Conservation (phyloP, 1,140 invertebrate genomes). For the Kradibia gibbosae region DNA sequence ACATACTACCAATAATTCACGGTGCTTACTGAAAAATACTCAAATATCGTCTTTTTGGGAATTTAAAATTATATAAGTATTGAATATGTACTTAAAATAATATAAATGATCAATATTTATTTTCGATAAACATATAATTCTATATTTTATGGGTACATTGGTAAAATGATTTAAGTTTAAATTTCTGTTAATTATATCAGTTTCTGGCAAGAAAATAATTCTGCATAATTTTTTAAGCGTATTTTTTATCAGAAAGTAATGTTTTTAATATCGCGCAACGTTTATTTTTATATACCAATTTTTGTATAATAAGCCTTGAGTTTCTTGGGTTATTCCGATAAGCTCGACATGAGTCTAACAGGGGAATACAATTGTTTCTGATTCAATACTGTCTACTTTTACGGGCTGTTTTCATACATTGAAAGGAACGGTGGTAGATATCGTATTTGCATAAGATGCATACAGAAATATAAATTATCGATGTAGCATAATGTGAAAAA, state of each 20-base stretch:
- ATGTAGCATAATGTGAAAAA: neutral
- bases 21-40: conserved; percentile 64
- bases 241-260: too few species aligned
- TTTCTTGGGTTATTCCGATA: neutral
- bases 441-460: neutral
- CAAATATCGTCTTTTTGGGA: conserved; percentile 32
- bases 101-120: neutral
- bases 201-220: too few species aligned
- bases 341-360: neutral
- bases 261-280: too few species aligned
- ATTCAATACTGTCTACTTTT: neutral
- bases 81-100: conserved; percentile 2
- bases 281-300: too few species aligned
- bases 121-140: neutral
- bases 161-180: too few species aligned
- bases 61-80: neutral
- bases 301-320: neutral
- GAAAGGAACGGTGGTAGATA: neutral
- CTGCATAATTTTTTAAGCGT: too few species aligned
- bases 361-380: neutral
- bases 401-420: neutral
- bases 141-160: neutral
- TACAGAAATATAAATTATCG: neutral
- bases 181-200: too few species aligned
- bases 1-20: conserved; percentile 56